Percentiles rank a stretch among this genome's conserved stretches.
These are phyloP conservation scores for Macropus fuliginosus DNA, from an alignment of 2,797 vertebrate species.

Conservation along the genomic window DNA sequence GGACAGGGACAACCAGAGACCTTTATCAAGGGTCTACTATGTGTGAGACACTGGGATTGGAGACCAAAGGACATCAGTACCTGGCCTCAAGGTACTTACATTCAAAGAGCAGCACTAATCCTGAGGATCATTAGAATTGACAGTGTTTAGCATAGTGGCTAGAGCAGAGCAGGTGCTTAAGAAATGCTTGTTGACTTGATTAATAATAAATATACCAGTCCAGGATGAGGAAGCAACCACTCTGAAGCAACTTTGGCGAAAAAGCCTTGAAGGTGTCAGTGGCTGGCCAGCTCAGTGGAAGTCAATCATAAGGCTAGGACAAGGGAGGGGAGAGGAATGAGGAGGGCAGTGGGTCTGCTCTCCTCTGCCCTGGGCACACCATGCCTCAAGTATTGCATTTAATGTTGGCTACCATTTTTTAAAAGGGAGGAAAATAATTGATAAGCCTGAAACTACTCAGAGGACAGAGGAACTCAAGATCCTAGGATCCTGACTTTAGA, in stretches of 20 bases:
- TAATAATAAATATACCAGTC: conserved; percentile 26
- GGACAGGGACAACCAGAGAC: no score
- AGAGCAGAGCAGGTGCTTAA: background rate
- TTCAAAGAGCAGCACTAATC: no score
- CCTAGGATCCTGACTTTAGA: no score
- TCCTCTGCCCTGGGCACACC: no score
- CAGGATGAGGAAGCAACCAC: background rate
- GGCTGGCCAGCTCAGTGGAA: background rate
- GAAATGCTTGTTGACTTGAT: conserved; percentile 17
- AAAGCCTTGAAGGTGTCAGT: conserved; percentile 16
- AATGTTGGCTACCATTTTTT: background rate
- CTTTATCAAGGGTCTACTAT: no score
- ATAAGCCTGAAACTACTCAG: no score
- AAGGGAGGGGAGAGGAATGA: background rate
- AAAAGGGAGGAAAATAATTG: background rate
- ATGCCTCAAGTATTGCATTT: background rate
- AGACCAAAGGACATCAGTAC: no score
- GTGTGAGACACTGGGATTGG: no score
- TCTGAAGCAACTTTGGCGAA: background rate
- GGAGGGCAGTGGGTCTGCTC: background rate
- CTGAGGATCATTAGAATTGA: no score
- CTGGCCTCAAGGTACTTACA: no score
- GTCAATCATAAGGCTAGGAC: background rate
- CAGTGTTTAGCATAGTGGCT: background rate
- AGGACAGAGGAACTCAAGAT: no score